Base-by-base conservation (phyloP, 2,113 vertebrate species). In the Pedetes capensis region DNA sequence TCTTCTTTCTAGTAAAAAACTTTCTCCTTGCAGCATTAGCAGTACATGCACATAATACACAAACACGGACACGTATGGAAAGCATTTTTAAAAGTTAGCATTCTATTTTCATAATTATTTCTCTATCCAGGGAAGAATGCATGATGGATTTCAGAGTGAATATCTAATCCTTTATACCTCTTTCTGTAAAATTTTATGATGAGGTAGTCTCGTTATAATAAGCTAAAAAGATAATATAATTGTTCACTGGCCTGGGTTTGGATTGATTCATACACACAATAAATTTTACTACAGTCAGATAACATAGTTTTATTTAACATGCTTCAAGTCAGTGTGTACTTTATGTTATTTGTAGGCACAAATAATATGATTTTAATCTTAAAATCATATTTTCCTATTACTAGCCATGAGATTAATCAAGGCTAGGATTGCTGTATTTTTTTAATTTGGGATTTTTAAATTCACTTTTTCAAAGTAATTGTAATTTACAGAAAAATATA, bases 311-410 rank as follows among this genome's bases (percentile, higher is more conserved):
- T 78, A 59, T 87, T 29, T 92, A 83, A 95, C 49, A 68, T 84
- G 90, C 12, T 74, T 75, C 66, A 96, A 97, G 25, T 92, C 96
- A 96, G 72, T 71, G 87, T 94, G 90, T 94, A 86, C 83, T 93
- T 96, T 69, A 68, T 72, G 27, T 75, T 91, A 96, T 92, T 93
- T 92, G 71, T 87, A 8, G 61, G 42, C 59, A 86, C 47, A 93
- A 87, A 71, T 87, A 74, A 86, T 61, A 37, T 44, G 68, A 71
- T 39, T 89, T 76, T 63, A 5, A 92, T 34, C 87, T 95, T 90
- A 63, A 96, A 89, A 69, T 89, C 29, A 47, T 57, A 66, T 83
- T 92, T 96, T 71, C 8, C 72, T 75, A 80, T 79, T 49, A 90
- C 7, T 75, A 82, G 18, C 18, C 37, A 91, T 59, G 74, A 71